Base-by-base conservation (phyloP, 2,113 vertebrate species). In the Pseudorasbora parva region DNA sequence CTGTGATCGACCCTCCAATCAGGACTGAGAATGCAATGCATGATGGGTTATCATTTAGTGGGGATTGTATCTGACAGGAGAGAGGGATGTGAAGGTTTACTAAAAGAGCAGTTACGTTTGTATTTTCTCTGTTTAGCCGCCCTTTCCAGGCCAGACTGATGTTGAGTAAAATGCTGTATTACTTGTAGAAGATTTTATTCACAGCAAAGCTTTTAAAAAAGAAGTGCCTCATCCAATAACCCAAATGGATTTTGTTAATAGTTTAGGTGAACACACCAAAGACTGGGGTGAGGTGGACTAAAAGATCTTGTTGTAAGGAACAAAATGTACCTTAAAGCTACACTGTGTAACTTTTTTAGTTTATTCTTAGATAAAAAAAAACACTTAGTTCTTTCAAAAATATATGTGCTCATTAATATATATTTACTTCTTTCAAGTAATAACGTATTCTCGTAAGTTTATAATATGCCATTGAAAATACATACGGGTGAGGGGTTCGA, bases 1-100 rank as follows among this genome's bases (percentile, higher is more conserved):
- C 78, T 80, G 56, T n/a, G 2, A 79, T 79, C 59, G 77, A 79
- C 77, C 59, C 59, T 79, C 43, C 8, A 79, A 83, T 76, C 56
- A 57, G 23, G 43, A 33, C 49, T 69, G 64, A 27, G 47, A 71
- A 60, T 64, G 71, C 45, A 73, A 15, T 80, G 72, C 45, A 21
- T 45, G 27, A 75, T 45, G 81, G 54, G 85, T 79, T 74, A 25
- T 57, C 47, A 37, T 80, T 43, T 27, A 81, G 33, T 51, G 54
- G 60, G 47, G 47, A 19, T 25, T 64, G 23, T 49, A 66, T 64
- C 81, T 78, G 62, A 86, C 62, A 74, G 56, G 25, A 49, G 17
- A 49, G 41, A 79, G 59, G 0, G 15, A 79, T 79, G 57, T 49
- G 43, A 15, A 64, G 37, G 37, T 62, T 43, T 71, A 10, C n/a